These are phyloP conservation scores for Pycnomerus fuliginosus DNA, from an alignment of 2,888 invertebrate species.

Conservation along the genomic window DNA sequence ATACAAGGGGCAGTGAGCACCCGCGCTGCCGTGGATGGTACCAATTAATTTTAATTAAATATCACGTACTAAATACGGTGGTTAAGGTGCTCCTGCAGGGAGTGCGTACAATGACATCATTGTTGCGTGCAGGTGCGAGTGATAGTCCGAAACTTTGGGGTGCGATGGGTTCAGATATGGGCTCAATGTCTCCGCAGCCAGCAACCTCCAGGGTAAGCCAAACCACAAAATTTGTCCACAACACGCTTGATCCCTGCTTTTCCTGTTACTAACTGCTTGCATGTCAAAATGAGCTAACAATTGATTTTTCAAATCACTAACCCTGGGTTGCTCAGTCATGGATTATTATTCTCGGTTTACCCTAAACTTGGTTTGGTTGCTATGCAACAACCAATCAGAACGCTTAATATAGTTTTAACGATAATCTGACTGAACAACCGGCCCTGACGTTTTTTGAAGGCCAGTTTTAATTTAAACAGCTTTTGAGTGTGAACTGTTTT, in stretches of 20 bases:
- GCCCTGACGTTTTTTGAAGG: no score
- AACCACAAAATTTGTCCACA: constrained; percentile 27
- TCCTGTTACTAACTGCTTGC: constrained; percentile 41
- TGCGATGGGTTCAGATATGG: constrained; percentile 56
- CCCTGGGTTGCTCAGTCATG: no score
- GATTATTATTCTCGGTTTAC: no score
- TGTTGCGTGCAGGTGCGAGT: constrained; percentile 57
- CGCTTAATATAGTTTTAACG: no score
- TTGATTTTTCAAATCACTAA: no score
- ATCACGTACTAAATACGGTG: constrained; percentile 24
- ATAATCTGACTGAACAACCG: no score
- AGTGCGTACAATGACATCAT: constrained; percentile 52
- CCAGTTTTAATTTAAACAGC: no score
- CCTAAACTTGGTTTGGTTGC: no score
- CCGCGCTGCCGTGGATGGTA: constrained; percentile 29
- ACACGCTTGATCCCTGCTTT: constrained; percentile 43
- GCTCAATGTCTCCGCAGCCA: constrained; percentile 57
- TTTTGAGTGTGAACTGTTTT: no score
- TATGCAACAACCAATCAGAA: no score
- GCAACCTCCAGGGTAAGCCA: constrained; percentile 64
- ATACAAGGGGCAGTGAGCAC: constrained; percentile 41
- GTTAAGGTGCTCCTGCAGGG: constrained; percentile 43
- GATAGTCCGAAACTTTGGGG: constrained; percentile 59
- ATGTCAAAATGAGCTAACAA: constrained; percentile 17
- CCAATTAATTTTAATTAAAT: constrained; percentile 6